These are phyloP conservation scores for Recurvirostra avosetta DNA, from an alignment of 2,113 vertebrate species.

Conservation along the genomic window DNA sequence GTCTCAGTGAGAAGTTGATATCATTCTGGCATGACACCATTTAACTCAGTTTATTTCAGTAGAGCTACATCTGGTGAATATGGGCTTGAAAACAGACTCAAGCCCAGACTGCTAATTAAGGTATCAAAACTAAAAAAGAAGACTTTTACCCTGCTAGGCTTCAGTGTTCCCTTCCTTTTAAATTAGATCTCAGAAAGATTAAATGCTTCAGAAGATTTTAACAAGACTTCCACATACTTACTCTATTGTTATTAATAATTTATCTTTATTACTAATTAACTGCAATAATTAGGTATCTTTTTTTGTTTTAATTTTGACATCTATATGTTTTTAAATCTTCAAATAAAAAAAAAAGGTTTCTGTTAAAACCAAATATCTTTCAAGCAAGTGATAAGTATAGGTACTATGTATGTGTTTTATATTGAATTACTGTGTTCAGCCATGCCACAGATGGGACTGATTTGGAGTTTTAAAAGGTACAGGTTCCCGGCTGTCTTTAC, in stretches of 20 bases:
- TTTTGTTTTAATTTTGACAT: neutral
- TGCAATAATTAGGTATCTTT: neutral
- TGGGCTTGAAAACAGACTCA: neutral
- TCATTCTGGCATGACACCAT: neutral
- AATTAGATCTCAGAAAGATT: neutral
- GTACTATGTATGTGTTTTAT: neutral
- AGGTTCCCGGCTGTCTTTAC: slow-evolving; percentile 39
- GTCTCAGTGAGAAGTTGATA: neutral
- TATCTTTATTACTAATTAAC: neutral
- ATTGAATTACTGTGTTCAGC: slow-evolving; percentile 31
- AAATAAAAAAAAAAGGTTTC: neutral
- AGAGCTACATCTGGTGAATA: neutral
- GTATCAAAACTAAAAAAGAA: slow-evolving; percentile 3
- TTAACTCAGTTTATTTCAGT: neutral
- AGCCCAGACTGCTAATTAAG: slow-evolving; percentile 6
- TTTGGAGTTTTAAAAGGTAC: slow-evolving; percentile 53
- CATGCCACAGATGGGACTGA: slow-evolving; percentile 60
- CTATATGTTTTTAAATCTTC: neutral
- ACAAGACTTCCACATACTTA: neutral
- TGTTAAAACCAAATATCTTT: neutral
- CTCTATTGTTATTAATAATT: neutral
- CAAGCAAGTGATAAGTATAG: neutral
- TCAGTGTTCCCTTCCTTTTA: slow-evolving; percentile 9
- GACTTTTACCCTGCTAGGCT: neutral
- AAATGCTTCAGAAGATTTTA: neutral